Percentiles rank a stretch among this genome's conserved stretches.
Evolutionary conservation across 1,140 invertebrate genomes (phyloP).

Genomic region (Polyergus mexicanus): DNA sequence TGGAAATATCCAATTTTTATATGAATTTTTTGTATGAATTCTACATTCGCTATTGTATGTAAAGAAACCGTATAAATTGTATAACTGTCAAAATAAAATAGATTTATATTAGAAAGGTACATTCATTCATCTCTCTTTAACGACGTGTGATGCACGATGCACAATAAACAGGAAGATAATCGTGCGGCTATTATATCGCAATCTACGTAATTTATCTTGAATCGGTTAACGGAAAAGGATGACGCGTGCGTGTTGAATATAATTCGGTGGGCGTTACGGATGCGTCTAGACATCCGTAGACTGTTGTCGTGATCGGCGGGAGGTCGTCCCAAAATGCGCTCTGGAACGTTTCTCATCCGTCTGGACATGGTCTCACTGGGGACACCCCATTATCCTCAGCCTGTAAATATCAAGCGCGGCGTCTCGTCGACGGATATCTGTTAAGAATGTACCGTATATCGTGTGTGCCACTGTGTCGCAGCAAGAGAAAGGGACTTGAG

Average conservation of each 20-base stretch:
- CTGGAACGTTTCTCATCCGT: conserved; percentile 55
- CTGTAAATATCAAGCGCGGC: conserved; percentile 59
- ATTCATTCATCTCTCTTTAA: neutral
- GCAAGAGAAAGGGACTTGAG: neutral
- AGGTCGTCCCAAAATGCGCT: conserved; percentile 33
- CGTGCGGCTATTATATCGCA: neutral
- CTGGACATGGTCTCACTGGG: conserved; percentile 51
- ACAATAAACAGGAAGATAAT: neutral
- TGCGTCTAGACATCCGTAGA: neutral
- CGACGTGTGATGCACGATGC: neutral
- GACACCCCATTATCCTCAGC: conserved; percentile 60
- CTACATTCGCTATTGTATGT: neutral
- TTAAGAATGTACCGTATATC: conserved; percentile 44
- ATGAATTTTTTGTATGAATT: neutral
- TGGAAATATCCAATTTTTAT: neutral
- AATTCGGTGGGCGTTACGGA: conserved; percentile 53
- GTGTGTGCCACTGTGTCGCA: conserved; percentile 22
- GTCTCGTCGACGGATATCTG: conserved; percentile 48
- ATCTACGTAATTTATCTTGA: conserved; percentile 33
- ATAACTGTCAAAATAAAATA: neutral
- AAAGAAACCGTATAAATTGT: neutral
- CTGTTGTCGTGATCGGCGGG: conserved; percentile 33
- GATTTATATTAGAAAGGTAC: neutral
- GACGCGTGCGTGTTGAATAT: conserved; percentile 32
- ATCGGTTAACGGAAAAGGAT: neutral